Percentiles rank a stretch among this genome's conserved stretches.
These are phyloP conservation scores for Eupleurogrammus muticus DNA, from an alignment of 2,797 vertebrate genomes.

Conservation along the genomic window DNA sequence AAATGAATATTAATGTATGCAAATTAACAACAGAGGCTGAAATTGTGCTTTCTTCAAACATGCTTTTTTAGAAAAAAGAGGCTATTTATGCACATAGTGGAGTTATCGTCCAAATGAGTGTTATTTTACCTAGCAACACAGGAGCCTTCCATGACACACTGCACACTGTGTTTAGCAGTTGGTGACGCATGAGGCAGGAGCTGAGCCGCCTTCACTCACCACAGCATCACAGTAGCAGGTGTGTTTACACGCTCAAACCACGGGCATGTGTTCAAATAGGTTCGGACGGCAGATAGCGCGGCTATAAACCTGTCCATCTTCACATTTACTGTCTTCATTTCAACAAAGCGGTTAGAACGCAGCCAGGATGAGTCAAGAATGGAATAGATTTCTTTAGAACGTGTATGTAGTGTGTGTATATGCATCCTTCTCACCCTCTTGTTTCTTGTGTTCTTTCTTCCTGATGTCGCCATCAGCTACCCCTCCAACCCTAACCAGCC, in stretches of 20 bases:
- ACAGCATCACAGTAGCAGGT: conserved; percentile 16
- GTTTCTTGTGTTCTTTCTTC: too few species aligned
- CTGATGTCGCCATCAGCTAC: too few species aligned
- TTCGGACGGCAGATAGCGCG: too few species aligned
- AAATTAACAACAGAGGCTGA: neutral
- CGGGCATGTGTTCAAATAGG: neutral
- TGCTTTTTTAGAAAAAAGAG: neutral
- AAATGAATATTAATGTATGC: neutral
- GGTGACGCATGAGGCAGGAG: neutral
- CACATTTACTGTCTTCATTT: neutral
- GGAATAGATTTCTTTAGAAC: too few species aligned
- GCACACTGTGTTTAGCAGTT: too few species aligned
- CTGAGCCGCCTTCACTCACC: neutral
- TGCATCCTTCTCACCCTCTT: too few species aligned
- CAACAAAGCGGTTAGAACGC: neutral
- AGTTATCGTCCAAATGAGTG: too few species aligned
- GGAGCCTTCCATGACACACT: neutral
- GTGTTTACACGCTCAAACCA: conserved; percentile 20
- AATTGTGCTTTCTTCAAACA: neutral
- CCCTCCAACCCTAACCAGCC: too few species aligned
- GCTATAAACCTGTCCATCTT: neutral
- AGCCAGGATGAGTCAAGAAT: conserved; percentile 6
- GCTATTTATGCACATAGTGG: too few species aligned
- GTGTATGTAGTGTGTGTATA: too few species aligned
- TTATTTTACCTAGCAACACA: too few species aligned